Evolutionary conservation across 2,888 invertebrate species (phyloP).

Genomic region (Sarcophaga carnaria): DNA sequence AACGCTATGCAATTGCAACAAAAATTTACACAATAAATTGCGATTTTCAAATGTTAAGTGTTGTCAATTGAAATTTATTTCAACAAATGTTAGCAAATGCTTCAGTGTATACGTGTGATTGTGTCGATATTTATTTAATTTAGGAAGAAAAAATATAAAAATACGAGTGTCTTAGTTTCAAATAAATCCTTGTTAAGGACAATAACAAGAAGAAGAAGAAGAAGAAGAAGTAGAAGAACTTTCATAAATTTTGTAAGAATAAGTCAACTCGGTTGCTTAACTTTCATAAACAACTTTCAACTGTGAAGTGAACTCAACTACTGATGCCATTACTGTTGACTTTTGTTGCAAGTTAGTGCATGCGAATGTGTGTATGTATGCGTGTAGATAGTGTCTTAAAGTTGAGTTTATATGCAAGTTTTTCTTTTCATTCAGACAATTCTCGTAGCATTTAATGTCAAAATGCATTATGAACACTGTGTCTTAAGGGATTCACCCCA

Average conservation of each 20-base stretch:
- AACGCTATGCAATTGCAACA: neutral
- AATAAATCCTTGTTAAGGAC: neutral
- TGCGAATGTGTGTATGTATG: neutral
- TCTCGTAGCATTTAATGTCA: constrained; percentile 31
- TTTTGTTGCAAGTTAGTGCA: constrained; percentile 1
- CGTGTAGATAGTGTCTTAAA: neutral
- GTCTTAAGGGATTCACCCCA: constrained; percentile 46
- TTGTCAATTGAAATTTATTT: neutral
- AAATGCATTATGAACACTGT: constrained; percentile 38
- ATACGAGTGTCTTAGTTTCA: neutral
- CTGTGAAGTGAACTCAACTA: neutral
- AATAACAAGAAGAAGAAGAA: neutral
- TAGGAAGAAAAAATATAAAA: neutral
- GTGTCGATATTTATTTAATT: neutral
- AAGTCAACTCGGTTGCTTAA: constrained; percentile 57
- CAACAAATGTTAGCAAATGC: neutral
- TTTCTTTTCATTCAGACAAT: constrained; percentile 12
- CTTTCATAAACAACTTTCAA: constrained; percentile 37
- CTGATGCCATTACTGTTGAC: neutral
- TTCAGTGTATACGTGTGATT: neutral
- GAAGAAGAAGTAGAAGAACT: neutral
- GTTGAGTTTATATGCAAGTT: neutral
- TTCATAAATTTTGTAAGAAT: constrained; percentile 39
- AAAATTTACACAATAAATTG: neutral
- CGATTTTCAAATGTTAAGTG: neutral